These are phyloP conservation scores for Drosophila kohkoa DNA, from an alignment of 1,140 invertebrate species.

Conservation along the genomic window DNA sequence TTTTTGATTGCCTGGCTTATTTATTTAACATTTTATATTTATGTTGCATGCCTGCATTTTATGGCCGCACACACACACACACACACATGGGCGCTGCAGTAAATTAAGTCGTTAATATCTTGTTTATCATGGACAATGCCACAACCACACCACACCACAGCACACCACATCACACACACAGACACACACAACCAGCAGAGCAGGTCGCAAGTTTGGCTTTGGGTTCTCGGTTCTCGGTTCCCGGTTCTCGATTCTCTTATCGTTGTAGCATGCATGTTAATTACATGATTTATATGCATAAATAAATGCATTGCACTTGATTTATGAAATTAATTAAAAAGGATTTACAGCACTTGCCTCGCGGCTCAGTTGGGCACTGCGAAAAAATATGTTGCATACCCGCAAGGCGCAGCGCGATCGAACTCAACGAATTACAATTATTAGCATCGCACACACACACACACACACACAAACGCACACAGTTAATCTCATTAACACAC, in stretches of 20 bases:
- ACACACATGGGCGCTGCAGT: constrained; percentile 59
- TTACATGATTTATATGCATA: constrained; percentile 77
- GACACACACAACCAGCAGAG: not conserved
- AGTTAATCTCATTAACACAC: constrained; percentile 65
- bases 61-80: constrained; percentile 57
- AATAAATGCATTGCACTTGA: constrained; percentile 72
- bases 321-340: constrained; percentile 81
- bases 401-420: constrained; percentile 39
- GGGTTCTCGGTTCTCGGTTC: not conserved
- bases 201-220: constrained; percentile 25
- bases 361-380: not conserved
- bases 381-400: constrained; percentile 70
- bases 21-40: constrained; percentile 81
- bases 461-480: not conserved
- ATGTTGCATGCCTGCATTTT: constrained; percentile 74
- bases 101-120: constrained; percentile 83
- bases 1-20: constrained; percentile 59
- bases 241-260: not conserved
- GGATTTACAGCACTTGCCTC: constrained; percentile 47
- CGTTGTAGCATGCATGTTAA: constrained; percentile 58
- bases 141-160: not conserved
- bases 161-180: not conserved
- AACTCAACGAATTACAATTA: constrained; percentile 26
- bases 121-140: constrained; percentile 73
- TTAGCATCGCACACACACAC: constrained; percentile 22